These are phyloP conservation scores for Acleris emargana DNA, from an alignment of 2,888 invertebrate species.

Conservation along the genomic window DNA sequence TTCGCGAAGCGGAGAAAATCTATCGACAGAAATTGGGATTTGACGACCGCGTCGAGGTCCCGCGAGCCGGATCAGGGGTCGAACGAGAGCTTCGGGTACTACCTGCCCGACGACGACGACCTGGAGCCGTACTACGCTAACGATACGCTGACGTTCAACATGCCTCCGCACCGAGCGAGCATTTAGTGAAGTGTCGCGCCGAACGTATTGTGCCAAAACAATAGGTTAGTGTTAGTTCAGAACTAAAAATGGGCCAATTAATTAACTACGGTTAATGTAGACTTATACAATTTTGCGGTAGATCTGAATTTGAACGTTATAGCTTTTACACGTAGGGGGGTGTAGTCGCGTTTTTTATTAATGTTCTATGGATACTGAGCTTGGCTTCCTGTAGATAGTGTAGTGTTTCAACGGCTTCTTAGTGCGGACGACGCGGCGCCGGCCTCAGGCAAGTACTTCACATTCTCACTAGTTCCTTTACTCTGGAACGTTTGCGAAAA, in stretches of 20 bases:
- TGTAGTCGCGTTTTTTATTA: slow-evolving; percentile 59
- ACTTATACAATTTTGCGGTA: slow-evolving; percentile 68
- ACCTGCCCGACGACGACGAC: slow-evolving; percentile 71
- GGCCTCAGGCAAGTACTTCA: slow-evolving; percentile 7
- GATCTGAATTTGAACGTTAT: slow-evolving; percentile 58
- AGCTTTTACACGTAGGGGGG: slow-evolving; percentile 73
- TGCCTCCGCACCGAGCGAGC: slow-evolving; percentile 78
- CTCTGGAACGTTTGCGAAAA: neutral
- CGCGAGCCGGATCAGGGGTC: slow-evolving; percentile 64
- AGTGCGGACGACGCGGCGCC: slow-evolving; percentile 37
- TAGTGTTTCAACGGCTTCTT: slow-evolving; percentile 51
- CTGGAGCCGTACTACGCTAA: slow-evolving; percentile 72
- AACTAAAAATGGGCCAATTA: slow-evolving; percentile 71
- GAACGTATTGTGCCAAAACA: slow-evolving; percentile 39
- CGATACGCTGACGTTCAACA: slow-evolving; percentile 74
- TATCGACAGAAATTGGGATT: slow-evolving; percentile 67
- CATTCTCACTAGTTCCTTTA: neutral
- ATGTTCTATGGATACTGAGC: slow-evolving; percentile 54
- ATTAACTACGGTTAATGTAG: slow-evolving; percentile 48
- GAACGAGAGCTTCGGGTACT: slow-evolving; percentile 77
- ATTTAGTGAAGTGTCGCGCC: slow-evolving; percentile 57
- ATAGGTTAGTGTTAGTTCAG: slow-evolving; percentile 49
- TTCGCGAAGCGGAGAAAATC: slow-evolving; percentile 80
- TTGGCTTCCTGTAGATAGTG: slow-evolving; percentile 75
- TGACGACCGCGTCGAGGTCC: slow-evolving; percentile 62